Evolutionary conservation across 2,113 vertebrate genomes (phyloP).

Genomic region (Mobula birostris): DNA sequence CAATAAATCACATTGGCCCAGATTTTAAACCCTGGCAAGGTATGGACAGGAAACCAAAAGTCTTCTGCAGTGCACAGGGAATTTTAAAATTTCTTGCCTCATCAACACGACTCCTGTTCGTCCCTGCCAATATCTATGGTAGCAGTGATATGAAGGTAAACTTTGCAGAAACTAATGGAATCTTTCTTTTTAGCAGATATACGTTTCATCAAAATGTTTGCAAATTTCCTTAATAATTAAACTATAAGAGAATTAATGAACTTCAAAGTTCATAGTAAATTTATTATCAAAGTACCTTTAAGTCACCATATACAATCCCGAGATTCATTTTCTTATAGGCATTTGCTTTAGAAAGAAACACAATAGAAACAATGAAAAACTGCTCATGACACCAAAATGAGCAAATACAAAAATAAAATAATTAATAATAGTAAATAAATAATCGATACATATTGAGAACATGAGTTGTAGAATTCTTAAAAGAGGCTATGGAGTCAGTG

Average conservation of each 20-base stretch:
- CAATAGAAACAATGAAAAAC: too few relatives aligned
- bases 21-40: neutral
- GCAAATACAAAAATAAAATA: too few relatives aligned
- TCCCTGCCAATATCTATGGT: neutral
- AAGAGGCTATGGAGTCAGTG: too few relatives aligned
- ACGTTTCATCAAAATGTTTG: neutral
- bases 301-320: too few relatives aligned
- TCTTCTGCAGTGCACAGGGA: neutral
- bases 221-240: neutral
- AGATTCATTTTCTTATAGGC: too few relatives aligned
- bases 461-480: too few relatives aligned
- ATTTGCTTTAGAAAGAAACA: too few relatives aligned
- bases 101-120: neutral
- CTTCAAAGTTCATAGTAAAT: neutral
- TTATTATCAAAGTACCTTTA: too few relatives aligned
- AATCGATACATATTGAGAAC: too few relatives aligned
- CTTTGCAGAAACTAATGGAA: neutral
- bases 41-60: neutral
- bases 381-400: too few relatives aligned
- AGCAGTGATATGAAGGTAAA: neutral
- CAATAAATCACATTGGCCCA: neutral
- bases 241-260: neutral
- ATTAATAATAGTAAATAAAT: too few relatives aligned
- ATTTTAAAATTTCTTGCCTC: neutral
- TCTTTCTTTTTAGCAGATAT: neutral